Evolutionary conservation across 2,888 invertebrate species (phyloP), one percentile per base, ranked within the genome.

Genomic region (Drosophila neonasuta): DNA sequence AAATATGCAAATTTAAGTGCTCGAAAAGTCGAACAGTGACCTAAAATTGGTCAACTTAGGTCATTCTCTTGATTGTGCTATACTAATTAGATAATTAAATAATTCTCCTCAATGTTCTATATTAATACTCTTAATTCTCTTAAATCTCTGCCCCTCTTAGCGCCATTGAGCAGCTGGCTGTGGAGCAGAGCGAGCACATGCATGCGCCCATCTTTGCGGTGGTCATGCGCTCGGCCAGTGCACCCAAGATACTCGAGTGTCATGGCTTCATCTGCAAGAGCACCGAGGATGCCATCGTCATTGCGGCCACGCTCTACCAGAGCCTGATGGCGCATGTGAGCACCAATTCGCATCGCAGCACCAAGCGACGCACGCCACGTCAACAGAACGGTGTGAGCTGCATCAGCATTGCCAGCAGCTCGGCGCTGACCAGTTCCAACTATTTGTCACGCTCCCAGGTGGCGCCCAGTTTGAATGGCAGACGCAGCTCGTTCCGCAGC

Each of bases 211-310:
- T 97, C 83, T 97, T 97, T 91, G 96, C 97, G 50, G 97, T 97
- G 30, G 96, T 97, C 62, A 97, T 97, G 97, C 93, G 97, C 83
- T 91, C 92, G 20, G 93, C 94, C 54, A 95, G 94, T 48, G 94
- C 95, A 20, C 94, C 95, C 2, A 95, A 95, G 88, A 93, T 95
- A 79, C 91, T 97, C 71, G 96, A 97, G 92, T 97, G 97, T 91
- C 97, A 97, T 92, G 97, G 96, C 48, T 97, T 97, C 91, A 95
- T 96, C 80, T 97, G 97, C 91, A 95, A 95, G 90, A 95, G 95
- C 84, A 95, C 96, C 34, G 97, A 97, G 91, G 97, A 97, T 91
- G 97, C 97, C 71, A 95, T 97, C 41, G 96, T 97, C 0, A 96
- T 97, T 81, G 97, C 97, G 11, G 97, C 97, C 49, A 97, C 97